These are phyloP conservation scores for Odontesthes bonariensis DNA, from an alignment of 2,113 vertebrate species.

Conservation along the genomic window DNA sequence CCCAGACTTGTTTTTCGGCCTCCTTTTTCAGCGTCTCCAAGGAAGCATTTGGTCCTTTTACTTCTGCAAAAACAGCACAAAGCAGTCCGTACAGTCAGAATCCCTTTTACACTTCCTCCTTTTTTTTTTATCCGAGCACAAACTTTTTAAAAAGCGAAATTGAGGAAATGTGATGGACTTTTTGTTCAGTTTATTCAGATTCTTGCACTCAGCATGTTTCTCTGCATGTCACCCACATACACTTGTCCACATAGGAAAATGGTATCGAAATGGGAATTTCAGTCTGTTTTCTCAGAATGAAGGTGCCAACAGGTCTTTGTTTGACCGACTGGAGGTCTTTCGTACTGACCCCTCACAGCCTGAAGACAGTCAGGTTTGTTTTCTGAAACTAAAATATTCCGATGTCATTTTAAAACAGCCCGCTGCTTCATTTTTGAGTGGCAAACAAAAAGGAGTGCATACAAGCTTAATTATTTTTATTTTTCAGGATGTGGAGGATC, in stretches of 20 bases:
- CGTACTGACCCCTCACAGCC: conserved; percentile 39
- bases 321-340: conserved; percentile 76
- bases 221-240: not conserved
- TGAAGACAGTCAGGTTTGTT: conserved; percentile 63
- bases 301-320: conserved; percentile 60
- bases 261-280: not conserved
- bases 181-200: not conserved
- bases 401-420: not conserved
- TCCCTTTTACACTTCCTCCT: conserved; percentile 34
- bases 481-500: conserved; percentile 72
- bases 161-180: not conserved
- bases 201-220: not conserved
- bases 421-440: not conserved
- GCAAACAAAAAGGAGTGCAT: not conserved
- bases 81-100: not conserved
- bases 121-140: not conserved
- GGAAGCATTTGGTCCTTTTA: conserved; percentile 4
- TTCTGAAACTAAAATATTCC: not conserved
- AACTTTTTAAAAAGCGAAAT: conserved; percentile 24
- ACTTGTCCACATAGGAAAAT: not conserved
- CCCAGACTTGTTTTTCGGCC: conserved; percentile 54
- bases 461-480: conserved; percentile 6
- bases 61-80: conserved; percentile 62
- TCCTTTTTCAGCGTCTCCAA: conserved; percentile 32
- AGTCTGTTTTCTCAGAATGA: conserved; percentile 51